Evolutionary conservation across 2,888 invertebrate genomes (phyloP).

Genomic region (Ennomos quercinarius): DNA sequence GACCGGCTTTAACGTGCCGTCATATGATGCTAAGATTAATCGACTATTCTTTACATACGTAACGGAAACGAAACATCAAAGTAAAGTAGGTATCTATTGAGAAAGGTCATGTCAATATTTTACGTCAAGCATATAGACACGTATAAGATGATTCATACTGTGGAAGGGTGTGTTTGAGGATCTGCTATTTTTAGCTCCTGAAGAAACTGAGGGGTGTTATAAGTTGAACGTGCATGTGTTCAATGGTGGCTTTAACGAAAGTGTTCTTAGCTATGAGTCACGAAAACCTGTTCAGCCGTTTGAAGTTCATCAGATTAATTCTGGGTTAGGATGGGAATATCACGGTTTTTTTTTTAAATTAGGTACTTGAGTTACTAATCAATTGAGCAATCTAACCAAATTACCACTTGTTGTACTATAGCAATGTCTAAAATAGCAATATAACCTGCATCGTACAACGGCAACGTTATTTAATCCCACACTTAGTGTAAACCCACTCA

Average conservation of each 20-base stretch:
- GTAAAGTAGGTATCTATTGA: slow-evolving; percentile 3
- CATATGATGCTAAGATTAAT: slow-evolving; percentile 12
- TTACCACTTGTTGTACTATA: slow-evolving; percentile 13
- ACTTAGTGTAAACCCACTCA: slow-evolving; percentile 55
- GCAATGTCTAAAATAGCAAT: slow-evolving; percentile 18
- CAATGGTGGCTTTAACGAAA: too few species aligned
- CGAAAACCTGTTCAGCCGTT: too few species aligned
- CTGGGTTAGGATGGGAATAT: too few species aligned
- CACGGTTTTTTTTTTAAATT: too few species aligned
- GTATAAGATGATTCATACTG: too few species aligned
- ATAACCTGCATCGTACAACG: slow-evolving; percentile 40
- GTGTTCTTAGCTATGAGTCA: too few species aligned
- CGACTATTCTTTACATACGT: slow-evolving; percentile 1
- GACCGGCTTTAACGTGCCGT: slow-evolving; percentile 11
- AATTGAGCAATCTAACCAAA: slow-evolving; percentile 20
- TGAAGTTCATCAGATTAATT: too few species aligned
- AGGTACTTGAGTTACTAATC: neutral
- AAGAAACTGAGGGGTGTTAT: too few species aligned
- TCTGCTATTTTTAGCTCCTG: too few species aligned
- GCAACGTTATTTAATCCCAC: slow-evolving; percentile 55
- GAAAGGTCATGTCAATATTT: slow-evolving; percentile 13
- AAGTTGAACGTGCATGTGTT: too few species aligned
- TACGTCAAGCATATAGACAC: neutral
- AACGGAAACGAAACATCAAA: neutral
- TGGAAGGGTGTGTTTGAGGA: too few species aligned